Base-by-base conservation (phyloP, 2,113 vertebrate species). In the Egretta garzetta region DNA sequence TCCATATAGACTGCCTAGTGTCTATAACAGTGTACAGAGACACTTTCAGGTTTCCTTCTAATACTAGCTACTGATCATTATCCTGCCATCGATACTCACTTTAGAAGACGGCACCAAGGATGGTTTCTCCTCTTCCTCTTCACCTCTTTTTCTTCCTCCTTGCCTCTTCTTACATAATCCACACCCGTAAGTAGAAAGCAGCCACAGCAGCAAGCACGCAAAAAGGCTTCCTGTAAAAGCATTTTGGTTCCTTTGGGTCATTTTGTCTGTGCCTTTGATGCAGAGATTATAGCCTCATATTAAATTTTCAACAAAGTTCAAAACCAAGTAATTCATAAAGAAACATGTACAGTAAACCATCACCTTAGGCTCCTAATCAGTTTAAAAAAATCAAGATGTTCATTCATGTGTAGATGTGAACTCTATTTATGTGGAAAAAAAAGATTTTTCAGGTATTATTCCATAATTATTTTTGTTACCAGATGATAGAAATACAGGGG, bases 211-310 rank as follows among this genome's bases (percentile, higher is more conserved):
- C 32, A 74, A 55, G 33, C 72, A 45, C 7, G 37, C 70, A 86
- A 93, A 86, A 93, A 19, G 8, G 3, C 21, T 45, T 85, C 45
- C 26, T 84, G 7, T 68, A 63, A 96, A 96, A 94, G 26, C 20
- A 41, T 58, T 47, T 92, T 90, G 72, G 63, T 85, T 97, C 89
- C 74, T 96, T 87, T 92, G 76, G 75, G 80, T 37, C 32, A 60
- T 96, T 97, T 98, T 93, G 91, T 63, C 43, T 13, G 12, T 88
- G 33, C 22, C 52, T 95, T 53, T 95, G 55, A 91, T 94, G 77
- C 64, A 21, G 19, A 95, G 72, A 96, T 87, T 93, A 60, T 76
- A 95, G 56, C 30, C 20, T 86, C 41, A 30, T 74, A 73, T 22
- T 83, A 81, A 96, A 81, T 93, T 95, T 92, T 90, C 37, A 93